A percentile compares a stretch with the other conserved stretches of the same genome.
Conservation (phyloP, 2,888 invertebrate species). For the Apamea epomidion region DNA sequence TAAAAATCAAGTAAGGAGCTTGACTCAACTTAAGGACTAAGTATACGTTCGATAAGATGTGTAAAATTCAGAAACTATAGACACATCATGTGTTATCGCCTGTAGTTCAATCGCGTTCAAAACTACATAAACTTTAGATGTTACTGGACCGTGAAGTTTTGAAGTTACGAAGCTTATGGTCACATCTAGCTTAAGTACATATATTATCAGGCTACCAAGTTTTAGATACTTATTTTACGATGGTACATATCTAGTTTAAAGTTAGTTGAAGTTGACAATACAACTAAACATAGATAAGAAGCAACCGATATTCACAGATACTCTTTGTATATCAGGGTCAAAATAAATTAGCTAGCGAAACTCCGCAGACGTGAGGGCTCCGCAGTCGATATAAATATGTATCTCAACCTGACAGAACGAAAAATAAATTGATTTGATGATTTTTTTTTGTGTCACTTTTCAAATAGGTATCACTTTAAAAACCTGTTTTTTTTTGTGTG, state of each 20-base stretch:
- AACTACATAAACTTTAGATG: constrained; percentile 39
- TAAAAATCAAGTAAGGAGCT: neutral
- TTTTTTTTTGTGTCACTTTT: no score
- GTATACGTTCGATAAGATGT: constrained; percentile 2
- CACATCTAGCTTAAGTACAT: no score
- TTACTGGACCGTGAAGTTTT: constrained; percentile 24
- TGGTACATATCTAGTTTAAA: neutral
- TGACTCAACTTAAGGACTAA: neutral
- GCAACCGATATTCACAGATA: neutral
- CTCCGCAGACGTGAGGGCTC: no score
- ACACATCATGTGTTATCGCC: constrained; percentile 36
- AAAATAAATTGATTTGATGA: no score
- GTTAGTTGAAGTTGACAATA: neutral
- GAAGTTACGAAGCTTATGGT: constrained; percentile 14
- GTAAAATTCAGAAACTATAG: constrained; percentile 7
- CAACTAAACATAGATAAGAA: neutral
- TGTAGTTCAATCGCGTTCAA: constrained; percentile 28
- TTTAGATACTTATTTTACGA: neutral
- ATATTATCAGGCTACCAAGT: neutral
- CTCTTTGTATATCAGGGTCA: neutral
- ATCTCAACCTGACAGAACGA: no score
- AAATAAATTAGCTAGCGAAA: neutral
- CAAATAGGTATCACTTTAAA: no score
- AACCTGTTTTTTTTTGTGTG: no score
- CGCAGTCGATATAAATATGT: no score